phyloP scores from a whole-genome alignment of 2,113 vertebrate genomes.

The Dipodomys stephensi region DNA sequence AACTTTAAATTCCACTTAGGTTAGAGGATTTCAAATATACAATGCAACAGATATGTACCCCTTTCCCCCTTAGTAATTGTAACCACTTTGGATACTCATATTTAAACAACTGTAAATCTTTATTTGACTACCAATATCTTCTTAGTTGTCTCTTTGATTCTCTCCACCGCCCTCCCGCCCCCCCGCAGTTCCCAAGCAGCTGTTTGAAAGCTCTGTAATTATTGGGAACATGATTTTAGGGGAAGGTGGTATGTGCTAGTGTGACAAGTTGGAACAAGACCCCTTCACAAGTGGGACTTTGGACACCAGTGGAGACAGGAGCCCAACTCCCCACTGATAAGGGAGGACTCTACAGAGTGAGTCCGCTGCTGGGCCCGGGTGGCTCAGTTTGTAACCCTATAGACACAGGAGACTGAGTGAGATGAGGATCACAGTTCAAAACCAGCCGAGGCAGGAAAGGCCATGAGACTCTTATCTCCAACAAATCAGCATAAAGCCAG shows the following conservation, averaged over 20 bases:
- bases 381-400: no score
- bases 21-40: conserved; percentile 70
- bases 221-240: conserved; percentile 58
- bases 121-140: conserved; percentile 51
- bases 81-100: conserved; percentile 33
- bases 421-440: no score
- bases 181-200: background rate
- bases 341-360: background rate
- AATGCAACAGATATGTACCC: conserved; percentile 39
- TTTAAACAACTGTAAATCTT: conserved; percentile 53
- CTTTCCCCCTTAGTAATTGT: conserved; percentile 51
- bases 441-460: no score
- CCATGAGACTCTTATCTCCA: no score
- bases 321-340: background rate
- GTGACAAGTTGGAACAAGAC: conserved; percentile 21
- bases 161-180: background rate
- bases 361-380: no score
- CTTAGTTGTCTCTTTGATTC: conserved; percentile 58
- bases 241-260: background rate
- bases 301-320: background rate
- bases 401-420: no score
- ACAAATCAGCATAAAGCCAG: no score
- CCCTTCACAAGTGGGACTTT: background rate
- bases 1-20: conserved; percentile 75
- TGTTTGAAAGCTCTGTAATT: conserved; percentile 39